Evolutionary conservation across 2,888 invertebrate species (phyloP).

Genomic region (Drosophila merina): DNA sequence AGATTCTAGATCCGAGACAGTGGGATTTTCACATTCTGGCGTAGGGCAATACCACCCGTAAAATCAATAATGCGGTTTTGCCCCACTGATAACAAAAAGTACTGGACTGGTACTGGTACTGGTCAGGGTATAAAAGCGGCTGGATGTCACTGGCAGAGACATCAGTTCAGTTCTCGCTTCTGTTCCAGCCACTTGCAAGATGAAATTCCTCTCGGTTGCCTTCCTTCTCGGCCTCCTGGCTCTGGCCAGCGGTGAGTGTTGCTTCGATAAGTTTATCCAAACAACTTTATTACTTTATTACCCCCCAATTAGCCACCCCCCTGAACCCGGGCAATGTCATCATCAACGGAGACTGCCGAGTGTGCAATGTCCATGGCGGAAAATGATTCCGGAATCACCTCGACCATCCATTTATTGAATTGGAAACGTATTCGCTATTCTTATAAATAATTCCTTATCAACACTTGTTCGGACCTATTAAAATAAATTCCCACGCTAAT

Average conservation of each 20-base stretch:
- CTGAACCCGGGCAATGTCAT: slow-evolving; percentile 69
- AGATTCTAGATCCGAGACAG: neutral
- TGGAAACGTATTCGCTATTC: neutral
- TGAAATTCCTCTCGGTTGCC: slow-evolving; percentile 70
- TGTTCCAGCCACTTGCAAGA: slow-evolving; percentile 35
- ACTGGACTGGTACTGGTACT: too few species aligned
- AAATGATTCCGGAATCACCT: slow-evolving; percentile 37
- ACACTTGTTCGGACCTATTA: slow-evolving; percentile 12
- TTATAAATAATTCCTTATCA: slow-evolving; percentile 16
- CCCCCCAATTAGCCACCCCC: slow-evolving; percentile 47
- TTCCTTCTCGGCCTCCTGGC: slow-evolving; percentile 68
- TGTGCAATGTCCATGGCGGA: slow-evolving; percentile 67
- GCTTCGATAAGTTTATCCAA: neutral
- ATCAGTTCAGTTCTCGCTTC: slow-evolving; percentile 36
- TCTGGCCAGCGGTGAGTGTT: slow-evolving; percentile 59
- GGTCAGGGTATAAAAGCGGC: slow-evolving; percentile 17
- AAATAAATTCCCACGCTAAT: slow-evolving; percentile 40
- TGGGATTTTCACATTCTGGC: slow-evolving; percentile 26
- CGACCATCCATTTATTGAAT: neutral
- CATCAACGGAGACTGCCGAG: slow-evolving; percentile 64
- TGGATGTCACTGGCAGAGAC: neutral
- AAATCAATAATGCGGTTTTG: slow-evolving; percentile 26
- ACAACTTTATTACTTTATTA: neutral
- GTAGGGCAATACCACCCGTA: slow-evolving; percentile 28
- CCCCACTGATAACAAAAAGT: slow-evolving; percentile 27